Evolutionary conservation across 1,140 invertebrate species (phyloP), one percentile per base, ranked within the genome.

Genomic region (Euglossa dilemma): DNA sequence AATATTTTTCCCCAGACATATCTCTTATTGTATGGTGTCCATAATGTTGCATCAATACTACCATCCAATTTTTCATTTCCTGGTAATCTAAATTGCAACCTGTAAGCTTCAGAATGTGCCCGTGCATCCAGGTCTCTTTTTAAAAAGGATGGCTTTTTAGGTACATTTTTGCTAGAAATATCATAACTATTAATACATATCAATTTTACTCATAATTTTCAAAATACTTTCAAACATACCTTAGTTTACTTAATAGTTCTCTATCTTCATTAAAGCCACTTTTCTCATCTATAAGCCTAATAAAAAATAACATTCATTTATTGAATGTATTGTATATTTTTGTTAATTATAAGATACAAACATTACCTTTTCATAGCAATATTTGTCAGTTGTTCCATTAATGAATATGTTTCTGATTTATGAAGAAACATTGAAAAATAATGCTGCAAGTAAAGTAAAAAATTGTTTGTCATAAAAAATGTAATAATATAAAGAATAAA

Each of bases 341-440:
- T 87, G 63, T 83, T 91, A 83, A 80, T 89, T 81, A 47, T 69
- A 78, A 73, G 54, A 59, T 36, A 75, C 80, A 79, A 54, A 52
- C 73, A 69, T 93, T 95, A 96, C 96, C 98, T 97, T 96, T 98
- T 98, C 96, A 99, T 99, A 64, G 98, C 98, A 94, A 99, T 96
- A 95, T 99, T 99, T 67, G 98, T 98, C 57, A 99, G 95, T 94
- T 99, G 99, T 90, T 98, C 97, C 97, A 99, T 99, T 77, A 99
- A 93, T 63, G 96, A 95, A 94, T 97, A 99, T 1, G 98, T 98
- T 93, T 99, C 98, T 61, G 95, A 96, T 92, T 98, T 98, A 89
- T 97, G 97, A 70, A 98, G 93, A 91, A 99, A 97, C 96, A 99
- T 96, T 43, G 97, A 98, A 94, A 99, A 99, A 92, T 97, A 96